These are phyloP conservation scores for Drosophila orosa DNA, from an alignment of 1,140 invertebrate genomes.

Conservation along the genomic window DNA sequence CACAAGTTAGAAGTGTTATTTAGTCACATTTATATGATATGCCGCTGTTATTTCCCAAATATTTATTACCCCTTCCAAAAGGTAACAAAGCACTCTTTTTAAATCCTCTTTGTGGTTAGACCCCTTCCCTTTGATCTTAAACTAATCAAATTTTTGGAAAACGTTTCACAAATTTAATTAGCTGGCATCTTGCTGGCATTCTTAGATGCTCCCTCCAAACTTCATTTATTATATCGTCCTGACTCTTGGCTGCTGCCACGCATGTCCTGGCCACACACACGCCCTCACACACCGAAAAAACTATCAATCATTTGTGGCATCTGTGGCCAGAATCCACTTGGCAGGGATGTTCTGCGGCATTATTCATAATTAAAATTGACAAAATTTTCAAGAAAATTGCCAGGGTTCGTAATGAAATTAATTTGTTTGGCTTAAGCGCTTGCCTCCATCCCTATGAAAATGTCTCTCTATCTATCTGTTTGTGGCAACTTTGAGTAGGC, in stretches of 20 bases:
- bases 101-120: not conserved
- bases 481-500: slow-evolving; percentile 47
- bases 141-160: slow-evolving; percentile 62
- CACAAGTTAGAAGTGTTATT: too few relatives aligned
- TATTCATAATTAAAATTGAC: slow-evolving; percentile 80
- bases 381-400: slow-evolving; percentile 50
- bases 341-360: slow-evolving; percentile 32
- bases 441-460: not conserved
- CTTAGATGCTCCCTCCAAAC: slow-evolving; percentile 4
- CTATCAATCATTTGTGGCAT: slow-evolving; percentile 70
- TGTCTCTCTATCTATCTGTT: slow-evolving; percentile 29
- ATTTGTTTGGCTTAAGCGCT: slow-evolving; percentile 59
- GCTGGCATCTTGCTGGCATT: slow-evolving; percentile 7
- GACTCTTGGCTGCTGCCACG: slow-evolving; percentile 27
- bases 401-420: slow-evolving; percentile 59
- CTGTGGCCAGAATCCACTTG: slow-evolving; percentile 37
- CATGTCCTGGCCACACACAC: slow-evolving; percentile 24
- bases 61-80: not conserved
- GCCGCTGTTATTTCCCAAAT: not conserved
- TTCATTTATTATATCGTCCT: slow-evolving; percentile 17
- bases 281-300: slow-evolving; percentile 17
- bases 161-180: slow-evolving; percentile 40
- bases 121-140: slow-evolving; percentile 30
- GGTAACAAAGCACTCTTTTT: not conserved
- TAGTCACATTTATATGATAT: not conserved